Evolutionary conservation across 1,140 invertebrate genomes (phyloP).

Genomic region (Magallana gigas): DNA sequence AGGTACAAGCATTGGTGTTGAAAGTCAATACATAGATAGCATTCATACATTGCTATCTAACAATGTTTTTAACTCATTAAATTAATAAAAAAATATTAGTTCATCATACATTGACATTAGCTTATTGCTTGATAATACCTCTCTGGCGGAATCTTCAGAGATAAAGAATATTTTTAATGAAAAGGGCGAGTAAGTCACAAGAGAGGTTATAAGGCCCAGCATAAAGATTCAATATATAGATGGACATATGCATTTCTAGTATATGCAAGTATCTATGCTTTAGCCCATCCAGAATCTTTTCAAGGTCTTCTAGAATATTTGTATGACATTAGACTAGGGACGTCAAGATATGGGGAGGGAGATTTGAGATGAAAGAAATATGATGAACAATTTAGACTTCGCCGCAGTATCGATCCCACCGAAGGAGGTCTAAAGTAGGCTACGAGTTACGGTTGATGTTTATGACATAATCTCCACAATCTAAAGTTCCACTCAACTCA

Average conservation of each 20-base stretch:
- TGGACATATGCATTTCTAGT: constrained; percentile 44
- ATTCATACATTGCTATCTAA: background rate
- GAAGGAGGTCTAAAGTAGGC: background rate
- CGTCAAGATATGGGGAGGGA: too few species aligned
- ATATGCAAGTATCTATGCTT: constrained; percentile 21
- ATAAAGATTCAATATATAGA: background rate
- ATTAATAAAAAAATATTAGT: background rate
- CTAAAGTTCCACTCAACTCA: too few species aligned
- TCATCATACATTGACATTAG: background rate
- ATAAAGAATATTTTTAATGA: background rate
- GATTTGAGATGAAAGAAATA: too few species aligned
- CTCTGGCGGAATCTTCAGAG: constrained; percentile 1
- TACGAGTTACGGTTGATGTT: constrained; percentile 32
- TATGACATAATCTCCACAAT: background rate
- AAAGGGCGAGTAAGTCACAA: background rate
- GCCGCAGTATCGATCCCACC: constrained; percentile 14
- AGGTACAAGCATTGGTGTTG: constrained; percentile 21
- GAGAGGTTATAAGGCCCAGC: background rate
- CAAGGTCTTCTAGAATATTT: too few species aligned
- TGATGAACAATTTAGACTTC: background rate
- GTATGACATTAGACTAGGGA: background rate
- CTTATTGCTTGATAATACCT: constrained; percentile 17
- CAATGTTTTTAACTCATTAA: background rate
- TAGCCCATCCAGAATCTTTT: background rate
- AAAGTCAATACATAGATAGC: background rate